These are phyloP conservation scores for Crocuta crocuta DNA, from an alignment of 2,113 vertebrate species.

Conservation along the genomic window DNA sequence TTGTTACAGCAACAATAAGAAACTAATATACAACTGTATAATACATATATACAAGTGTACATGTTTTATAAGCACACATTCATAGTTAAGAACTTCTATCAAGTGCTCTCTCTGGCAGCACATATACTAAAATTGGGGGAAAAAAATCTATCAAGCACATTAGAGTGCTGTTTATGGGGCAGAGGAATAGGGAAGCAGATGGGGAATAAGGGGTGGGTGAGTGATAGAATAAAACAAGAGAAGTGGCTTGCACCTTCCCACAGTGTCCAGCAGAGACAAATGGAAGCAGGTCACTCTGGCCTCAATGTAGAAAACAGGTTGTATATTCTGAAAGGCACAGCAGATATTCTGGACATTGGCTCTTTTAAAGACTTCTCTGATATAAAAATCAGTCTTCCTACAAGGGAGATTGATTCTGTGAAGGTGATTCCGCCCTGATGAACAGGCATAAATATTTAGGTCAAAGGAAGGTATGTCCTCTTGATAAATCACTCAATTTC, in stretches of 20 bases:
- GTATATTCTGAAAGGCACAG: neutral
- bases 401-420: neutral
- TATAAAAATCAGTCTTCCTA: neutral
- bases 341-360: neutral
- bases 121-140: too few species aligned
- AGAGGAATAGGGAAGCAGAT: neutral
- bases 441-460: neutral
- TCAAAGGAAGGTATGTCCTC: neutral
- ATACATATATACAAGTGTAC: neutral
- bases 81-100: neutral
- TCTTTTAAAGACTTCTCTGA: constrained; percentile 5
- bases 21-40: neutral
- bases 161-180: neutral
- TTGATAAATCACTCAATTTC: neutral
- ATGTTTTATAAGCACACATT: neutral
- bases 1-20: neutral
- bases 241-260: neutral
- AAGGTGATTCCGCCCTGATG: neutral
- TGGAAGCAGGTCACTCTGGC: neutral
- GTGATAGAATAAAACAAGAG: neutral
- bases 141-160: neutral
- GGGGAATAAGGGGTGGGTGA: neutral
- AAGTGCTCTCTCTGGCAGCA: neutral
- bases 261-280: neutral
- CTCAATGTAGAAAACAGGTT: neutral